These are phyloP conservation scores for Oscheius myriophilus DNA, from an alignment of 2,888 invertebrate species.

Conservation along the genomic window DNA sequence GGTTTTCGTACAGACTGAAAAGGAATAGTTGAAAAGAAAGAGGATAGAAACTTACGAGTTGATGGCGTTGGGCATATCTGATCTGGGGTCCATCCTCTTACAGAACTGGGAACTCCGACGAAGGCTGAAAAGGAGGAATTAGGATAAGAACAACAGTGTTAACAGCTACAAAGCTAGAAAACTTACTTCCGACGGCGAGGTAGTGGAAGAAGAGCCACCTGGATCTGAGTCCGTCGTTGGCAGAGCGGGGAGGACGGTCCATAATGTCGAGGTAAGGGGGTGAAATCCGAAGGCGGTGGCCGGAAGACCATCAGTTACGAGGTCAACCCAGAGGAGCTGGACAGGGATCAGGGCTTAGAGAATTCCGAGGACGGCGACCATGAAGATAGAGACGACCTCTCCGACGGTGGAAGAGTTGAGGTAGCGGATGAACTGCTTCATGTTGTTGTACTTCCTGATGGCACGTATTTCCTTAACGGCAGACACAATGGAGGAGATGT, in stretches of 20 bases:
- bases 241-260: slow-evolving; percentile 96
- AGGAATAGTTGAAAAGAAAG: not conserved
- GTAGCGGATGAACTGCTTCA: slow-evolving; percentile 99
- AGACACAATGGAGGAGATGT: slow-evolving; percentile 98
- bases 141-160: not conserved
- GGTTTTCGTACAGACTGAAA: slow-evolving; percentile 95
- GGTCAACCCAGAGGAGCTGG: slow-evolving; percentile 98
- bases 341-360: slow-evolving; percentile 99
- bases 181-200: slow-evolving; percentile 76
- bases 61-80: slow-evolving; percentile 99
- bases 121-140: slow-evolving; percentile 79
- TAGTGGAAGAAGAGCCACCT: slow-evolving; percentile 99
- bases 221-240: slow-evolving; percentile 96
- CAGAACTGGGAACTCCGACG: slow-evolving; percentile 96
- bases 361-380: slow-evolving; percentile 98
- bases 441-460: slow-evolving; percentile 99
- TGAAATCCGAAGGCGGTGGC: slow-evolving; percentile 99
- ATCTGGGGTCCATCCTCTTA: slow-evolving; percentile 91
- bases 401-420: slow-evolving; percentile 99
- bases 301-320: slow-evolving; percentile 91
- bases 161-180: not conserved
- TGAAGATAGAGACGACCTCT: slow-evolving; percentile 87
- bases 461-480: slow-evolving; percentile 99
- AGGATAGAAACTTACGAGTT: slow-evolving; percentile 81
- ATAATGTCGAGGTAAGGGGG: slow-evolving; percentile 99